These are phyloP conservation scores for Echiichthys vipera DNA, from an alignment of 2,797 vertebrate genomes.

Conservation along the genomic window DNA sequence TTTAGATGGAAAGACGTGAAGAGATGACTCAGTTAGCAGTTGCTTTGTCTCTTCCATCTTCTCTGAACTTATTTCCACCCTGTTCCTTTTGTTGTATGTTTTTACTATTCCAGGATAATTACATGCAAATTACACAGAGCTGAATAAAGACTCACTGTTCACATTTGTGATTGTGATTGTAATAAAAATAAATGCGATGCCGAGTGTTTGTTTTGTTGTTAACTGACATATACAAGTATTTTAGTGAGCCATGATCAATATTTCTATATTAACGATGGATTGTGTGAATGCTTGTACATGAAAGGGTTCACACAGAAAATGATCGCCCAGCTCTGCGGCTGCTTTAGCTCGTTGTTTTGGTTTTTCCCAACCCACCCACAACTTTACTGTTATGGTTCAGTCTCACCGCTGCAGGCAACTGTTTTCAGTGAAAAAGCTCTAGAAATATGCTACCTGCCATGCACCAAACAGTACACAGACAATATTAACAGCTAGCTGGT, in stretches of 20 bases:
- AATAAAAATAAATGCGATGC: not conserved
- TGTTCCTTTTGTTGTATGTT: not conserved
- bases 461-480: not conserved
- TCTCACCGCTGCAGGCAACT: not conserved
- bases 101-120: not conserved
- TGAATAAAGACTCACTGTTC: not conserved
- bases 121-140: constrained; percentile 6
- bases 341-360: no score
- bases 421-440: not conserved
- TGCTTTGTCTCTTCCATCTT: not conserved
- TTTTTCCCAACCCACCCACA: not conserved
- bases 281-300: not conserved
- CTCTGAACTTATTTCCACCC: not conserved
- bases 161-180: not conserved
- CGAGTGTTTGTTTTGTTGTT: not conserved
- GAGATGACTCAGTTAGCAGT: no score
- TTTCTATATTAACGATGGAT: not conserved
- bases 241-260: not conserved
- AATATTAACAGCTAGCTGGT: not conserved
- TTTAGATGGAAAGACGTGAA: no score
- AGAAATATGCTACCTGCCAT: not conserved
- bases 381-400: not conserved
- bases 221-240: not conserved
- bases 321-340: no score
- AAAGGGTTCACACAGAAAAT: not conserved